Evolutionary conservation across 1,140 invertebrate genomes (phyloP), one percentile per base, ranked within the genome.

Genomic region (Panagrolaimus sp.): DNA sequence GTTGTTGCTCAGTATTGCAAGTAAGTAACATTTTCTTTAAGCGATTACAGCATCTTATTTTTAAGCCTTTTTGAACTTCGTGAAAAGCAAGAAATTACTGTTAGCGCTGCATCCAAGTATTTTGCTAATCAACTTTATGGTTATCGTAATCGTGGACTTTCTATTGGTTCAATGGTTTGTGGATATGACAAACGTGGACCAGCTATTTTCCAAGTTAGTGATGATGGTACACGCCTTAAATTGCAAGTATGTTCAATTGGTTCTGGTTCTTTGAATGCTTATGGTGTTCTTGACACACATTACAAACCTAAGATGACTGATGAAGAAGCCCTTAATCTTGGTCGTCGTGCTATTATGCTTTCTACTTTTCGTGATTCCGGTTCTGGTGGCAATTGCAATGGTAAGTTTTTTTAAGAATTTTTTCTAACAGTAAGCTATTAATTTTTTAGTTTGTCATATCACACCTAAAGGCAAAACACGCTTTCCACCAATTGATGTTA

Each of bases 91-190:
- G 88, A 92, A 43, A 99, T 99, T 79, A 96, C 93, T 7, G 94
- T 99, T 9, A 93, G 94, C 13, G 96, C 96, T 48, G 94, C 96
- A 44, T 96, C 93, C 64, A 98, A 98, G 86, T 88, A 98, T 8
- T 90, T 99, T 87, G 90, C 93, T 7, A 99, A 99, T 82, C 96
- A 98, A 88, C 89, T 97, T 5, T 98, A 98, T 82, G 91, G 92
- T 81, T 98, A 98, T 84, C 97, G 97, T 84, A 92, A 92, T 65
- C 84, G 85, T 79, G 86, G 85, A 8, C 74, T 87, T n/a, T 85
- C 84, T 62, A 86, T 87, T 80, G 90, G 95, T 43, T 95, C 96
- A 86, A 98, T 98, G 94, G 88, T 99, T 73, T 91, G 91, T 83
- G 96, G 96, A 5, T 96, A 90, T 88, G 96, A 99, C 84, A 97